phyloP scores from a whole-genome alignment of 2,888 invertebrate species.

The Capitulum mitella region DNA sequence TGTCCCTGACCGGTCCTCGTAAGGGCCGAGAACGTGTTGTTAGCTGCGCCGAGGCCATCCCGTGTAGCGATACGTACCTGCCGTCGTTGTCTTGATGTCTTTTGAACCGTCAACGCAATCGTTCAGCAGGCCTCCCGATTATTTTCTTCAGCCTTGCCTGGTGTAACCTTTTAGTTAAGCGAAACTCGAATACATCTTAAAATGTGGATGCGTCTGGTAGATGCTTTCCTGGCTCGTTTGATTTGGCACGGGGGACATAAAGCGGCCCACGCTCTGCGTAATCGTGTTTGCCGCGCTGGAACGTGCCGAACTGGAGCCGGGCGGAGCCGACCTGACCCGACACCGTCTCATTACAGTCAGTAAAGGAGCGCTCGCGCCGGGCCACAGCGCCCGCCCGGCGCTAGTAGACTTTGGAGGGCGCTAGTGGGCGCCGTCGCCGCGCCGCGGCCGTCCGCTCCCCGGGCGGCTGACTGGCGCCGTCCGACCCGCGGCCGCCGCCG shows the following conservation, averaged over 20 bases:
- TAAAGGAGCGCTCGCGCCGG: no score
- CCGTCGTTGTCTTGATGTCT: neutral
- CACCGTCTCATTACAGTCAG: conserved; percentile 21
- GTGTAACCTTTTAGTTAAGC: neutral
- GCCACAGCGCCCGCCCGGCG: neutral
- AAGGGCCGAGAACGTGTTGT: no score
- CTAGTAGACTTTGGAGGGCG: conserved; percentile 5
- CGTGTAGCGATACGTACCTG: neutral
- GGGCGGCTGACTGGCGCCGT: neutral
- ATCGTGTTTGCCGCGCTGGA: no score
- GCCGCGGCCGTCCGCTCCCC: neutral
- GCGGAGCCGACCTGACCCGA: neutral
- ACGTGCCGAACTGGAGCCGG: neutral
- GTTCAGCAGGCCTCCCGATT: neutral
- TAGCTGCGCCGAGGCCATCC: neutral
- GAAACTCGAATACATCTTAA: no score
- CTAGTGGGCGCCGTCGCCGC: neutral
- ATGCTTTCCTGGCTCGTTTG: no score
- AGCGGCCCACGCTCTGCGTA: no score
- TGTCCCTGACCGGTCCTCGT: no score
- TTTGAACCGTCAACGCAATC: neutral
- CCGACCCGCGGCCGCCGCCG: neutral
- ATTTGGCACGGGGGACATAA: no score
- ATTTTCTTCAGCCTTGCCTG: neutral
- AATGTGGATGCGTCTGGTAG: no score